Base-by-base conservation (phyloP, 2,888 invertebrate species). In the Danaus chrysippus region DNA sequence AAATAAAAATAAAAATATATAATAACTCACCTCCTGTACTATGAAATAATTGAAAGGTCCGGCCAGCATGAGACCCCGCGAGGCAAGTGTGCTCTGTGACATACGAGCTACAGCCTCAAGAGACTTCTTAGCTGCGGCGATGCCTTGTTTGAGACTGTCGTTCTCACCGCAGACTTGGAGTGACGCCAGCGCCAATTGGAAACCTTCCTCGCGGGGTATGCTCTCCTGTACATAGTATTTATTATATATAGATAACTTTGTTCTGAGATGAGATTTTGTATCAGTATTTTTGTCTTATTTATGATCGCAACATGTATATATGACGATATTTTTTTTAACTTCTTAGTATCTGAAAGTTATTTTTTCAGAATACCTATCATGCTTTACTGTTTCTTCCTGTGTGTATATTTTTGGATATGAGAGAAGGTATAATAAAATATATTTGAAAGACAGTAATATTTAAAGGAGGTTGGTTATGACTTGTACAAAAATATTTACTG, bases 21-120 rank as follows among this genome's bases (percentile, higher is more conserved):
- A 17, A 19, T n/a, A 0, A 42, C 52, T 17, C 73, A 96, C 96
- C 90, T 97, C 97, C 69, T 95, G 95, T 58, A 98, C 92, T 46
- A 96, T 93, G 69, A 96, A 95, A 81, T 98, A 98, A 54, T 96
- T 93, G 83, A 98, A 98, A 0, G 97, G 96, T 0, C 98, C 98
- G 0, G 97, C 95, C 23, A 95, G 94, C 63, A 94, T 93, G n/a
- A 98, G 93, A 74, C 94, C 94, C 69, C 95, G 94, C 79, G 95
- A 94, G 73, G 96, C 95, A 41, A 98, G 88, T 63, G 96, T 94
- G 65, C 92, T 92, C 81, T 97, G 68, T 91, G 97, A 96, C 74
- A 95, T 95, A 95, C 76, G 67, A 53, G 71, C 66, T 59, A 72
- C 69, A 0, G 71, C 70, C 52, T 70, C 69, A 59, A 75, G 63